Percentiles rank a stretch among this genome's conserved stretches.
phyloP scores from a whole-genome alignment of 1,140 invertebrate genomes.

The Lutraria rhynchaena region DNA sequence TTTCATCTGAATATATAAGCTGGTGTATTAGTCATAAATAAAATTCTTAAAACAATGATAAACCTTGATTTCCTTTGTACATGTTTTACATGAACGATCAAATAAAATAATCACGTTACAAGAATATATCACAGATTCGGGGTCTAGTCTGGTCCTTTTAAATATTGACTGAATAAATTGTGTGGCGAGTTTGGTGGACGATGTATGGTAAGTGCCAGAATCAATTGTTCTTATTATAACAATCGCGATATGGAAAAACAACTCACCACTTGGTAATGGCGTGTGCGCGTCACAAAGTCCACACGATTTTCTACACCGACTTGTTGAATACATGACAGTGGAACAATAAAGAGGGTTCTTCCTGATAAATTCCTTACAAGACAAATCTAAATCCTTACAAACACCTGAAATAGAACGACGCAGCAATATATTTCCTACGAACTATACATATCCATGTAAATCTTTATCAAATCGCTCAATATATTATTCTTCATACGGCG shows the following conservation, averaged over 20 bases:
- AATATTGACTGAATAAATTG: too few relatives aligned
- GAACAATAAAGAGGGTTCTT: neutral
- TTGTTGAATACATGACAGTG: neutral
- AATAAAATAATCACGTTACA: neutral
- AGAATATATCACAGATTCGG: neutral
- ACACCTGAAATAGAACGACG: constrained; percentile 18
- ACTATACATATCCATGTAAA: neutral
- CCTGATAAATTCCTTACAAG: neutral
- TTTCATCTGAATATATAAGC: too few relatives aligned
- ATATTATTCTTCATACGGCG: neutral
- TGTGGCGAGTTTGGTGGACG: neutral
- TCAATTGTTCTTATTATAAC: neutral
- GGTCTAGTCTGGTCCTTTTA: neutral
- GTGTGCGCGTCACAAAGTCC: neutral
- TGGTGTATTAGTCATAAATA: too few relatives aligned
- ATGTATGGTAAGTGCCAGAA: neutral
- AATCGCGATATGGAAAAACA: neutral
- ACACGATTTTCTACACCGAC: constrained; percentile 11
- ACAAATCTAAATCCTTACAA: neutral
- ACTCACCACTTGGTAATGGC: constrained; percentile 5
- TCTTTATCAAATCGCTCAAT: neutral
- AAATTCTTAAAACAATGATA: too few relatives aligned
- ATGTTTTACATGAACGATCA: neutral
- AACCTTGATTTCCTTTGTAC: too few relatives aligned
- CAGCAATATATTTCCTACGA: too few relatives aligned